Conservation (phyloP, 1,140 invertebrate genomes). For the Leptoteleia sp. region DNA sequence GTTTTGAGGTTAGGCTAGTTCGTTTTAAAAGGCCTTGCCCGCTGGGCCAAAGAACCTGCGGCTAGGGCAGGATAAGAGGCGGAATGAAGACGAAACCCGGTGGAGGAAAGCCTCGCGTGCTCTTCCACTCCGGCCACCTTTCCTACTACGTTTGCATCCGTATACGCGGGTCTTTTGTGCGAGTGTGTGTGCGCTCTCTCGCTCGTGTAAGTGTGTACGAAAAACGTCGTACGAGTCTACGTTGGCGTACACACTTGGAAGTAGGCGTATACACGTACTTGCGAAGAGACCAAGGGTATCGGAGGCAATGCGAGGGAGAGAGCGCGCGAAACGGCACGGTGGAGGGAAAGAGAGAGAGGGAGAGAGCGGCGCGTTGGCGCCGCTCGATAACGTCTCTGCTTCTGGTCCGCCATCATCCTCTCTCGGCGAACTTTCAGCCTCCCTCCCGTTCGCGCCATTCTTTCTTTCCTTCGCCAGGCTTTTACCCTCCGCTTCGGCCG, state of each 20-base stretch:
- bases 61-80: conserved; percentile 3
- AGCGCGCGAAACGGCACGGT: not conserved
- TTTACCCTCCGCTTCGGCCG: conserved; percentile 7
- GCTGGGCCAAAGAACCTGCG: conserved; percentile 1
- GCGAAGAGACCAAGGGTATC: not conserved
- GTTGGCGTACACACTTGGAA: conserved; percentile 1
- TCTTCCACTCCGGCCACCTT: conserved; percentile 6
- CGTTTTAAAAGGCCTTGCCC: conserved; percentile 40
- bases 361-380: conserved; percentile 15
- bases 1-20: conserved; percentile 29
- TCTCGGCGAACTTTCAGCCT: conserved; percentile 32
- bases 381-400: conserved; percentile 60
- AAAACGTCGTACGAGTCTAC: too few relatives aligned
- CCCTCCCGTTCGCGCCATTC: conserved; percentile 24
- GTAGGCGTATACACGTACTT: not conserved
- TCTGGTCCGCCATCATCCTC: conserved; percentile 59
- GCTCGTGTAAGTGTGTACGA: too few relatives aligned
- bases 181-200: too few relatives aligned
- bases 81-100: conserved; percentile 13
- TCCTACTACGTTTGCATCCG: conserved; percentile 4
- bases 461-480: conserved; percentile 29
- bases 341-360: conserved; percentile 8
- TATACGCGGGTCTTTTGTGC: too few relatives aligned
- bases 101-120: conserved; percentile 4
- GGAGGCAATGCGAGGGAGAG: not conserved